Evolutionary conservation across 2,113 vertebrate species (phyloP).

Genomic region (Paratilapia polleni): DNA sequence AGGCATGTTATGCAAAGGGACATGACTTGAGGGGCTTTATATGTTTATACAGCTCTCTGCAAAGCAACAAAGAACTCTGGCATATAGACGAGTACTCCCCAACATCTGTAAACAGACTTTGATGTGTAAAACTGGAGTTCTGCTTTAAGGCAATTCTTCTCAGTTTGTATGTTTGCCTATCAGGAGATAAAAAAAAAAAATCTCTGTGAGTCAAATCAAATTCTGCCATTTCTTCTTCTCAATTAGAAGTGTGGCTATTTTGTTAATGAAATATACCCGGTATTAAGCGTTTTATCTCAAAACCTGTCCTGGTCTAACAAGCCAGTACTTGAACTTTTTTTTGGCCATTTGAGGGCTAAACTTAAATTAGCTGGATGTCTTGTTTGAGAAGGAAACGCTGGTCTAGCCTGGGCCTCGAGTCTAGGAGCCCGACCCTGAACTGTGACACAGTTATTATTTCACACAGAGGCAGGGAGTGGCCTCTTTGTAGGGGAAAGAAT

Average conservation of each 20-base stretch:
- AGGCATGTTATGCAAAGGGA: background rate
- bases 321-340: background rate
- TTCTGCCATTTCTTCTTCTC: background rate
- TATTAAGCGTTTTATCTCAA: background rate
- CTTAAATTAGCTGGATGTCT: background rate
- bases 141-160: background rate
- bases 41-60: background rate
- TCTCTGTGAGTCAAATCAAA: background rate
- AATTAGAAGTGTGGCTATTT: background rate
- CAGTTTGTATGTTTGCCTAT: background rate
- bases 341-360: background rate
- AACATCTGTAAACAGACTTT: background rate
- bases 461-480: background rate
- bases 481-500: background rate
- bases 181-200: no score
- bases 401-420: background rate
- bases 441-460: slow-evolving; percentile 6
- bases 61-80: background rate
- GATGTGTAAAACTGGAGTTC: background rate
- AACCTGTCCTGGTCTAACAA: background rate
- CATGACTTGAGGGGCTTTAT: background rate
- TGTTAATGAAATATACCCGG: background rate
- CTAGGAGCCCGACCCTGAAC: background rate
- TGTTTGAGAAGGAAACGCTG: background rate
- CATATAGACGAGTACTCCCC: background rate